Conservation (phyloP, 2,113 vertebrate genomes). For the Leptodactylus fuscus region DNA sequence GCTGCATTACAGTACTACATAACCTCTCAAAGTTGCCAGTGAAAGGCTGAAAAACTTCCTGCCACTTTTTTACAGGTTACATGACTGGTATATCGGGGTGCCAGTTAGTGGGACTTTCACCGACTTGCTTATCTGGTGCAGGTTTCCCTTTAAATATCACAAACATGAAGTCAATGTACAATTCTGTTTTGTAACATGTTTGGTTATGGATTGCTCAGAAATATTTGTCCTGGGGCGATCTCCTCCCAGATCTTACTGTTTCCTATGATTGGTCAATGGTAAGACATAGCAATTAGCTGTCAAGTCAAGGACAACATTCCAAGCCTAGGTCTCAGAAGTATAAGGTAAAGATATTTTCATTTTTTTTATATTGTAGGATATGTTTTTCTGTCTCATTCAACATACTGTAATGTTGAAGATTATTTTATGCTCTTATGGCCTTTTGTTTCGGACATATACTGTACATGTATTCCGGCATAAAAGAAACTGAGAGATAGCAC, state of each 20-base stretch:
- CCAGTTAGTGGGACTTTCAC: neutral
- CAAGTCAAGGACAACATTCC: neutral
- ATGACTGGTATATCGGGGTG: neutral
- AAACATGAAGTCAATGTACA: neutral
- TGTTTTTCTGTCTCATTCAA: neutral
- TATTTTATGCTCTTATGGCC: too few species aligned
- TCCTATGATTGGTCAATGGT: neutral
- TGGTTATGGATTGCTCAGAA: conserved; percentile 10
- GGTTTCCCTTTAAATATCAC: neutral
- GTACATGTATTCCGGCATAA: neutral
- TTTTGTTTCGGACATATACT: too few species aligned
- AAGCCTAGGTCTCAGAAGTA: neutral
- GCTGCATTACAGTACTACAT: too few species aligned
- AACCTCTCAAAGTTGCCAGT: too few species aligned
- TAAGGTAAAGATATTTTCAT: conserved; percentile 23
- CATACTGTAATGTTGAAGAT: neutral
- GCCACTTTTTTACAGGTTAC: too few species aligned
- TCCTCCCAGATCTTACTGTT: conserved; percentile 28
- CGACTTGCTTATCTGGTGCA: neutral
- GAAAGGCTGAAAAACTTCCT: too few species aligned
- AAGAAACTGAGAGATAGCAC: neutral
- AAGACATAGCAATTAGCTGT: neutral
- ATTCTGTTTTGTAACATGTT: neutral
- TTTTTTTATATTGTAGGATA: neutral
- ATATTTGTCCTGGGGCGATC: conserved; percentile 33